Evolutionary conservation across 2,113 vertebrate genomes (phyloP).

Genomic region (Tiliqua scincoides): DNA sequence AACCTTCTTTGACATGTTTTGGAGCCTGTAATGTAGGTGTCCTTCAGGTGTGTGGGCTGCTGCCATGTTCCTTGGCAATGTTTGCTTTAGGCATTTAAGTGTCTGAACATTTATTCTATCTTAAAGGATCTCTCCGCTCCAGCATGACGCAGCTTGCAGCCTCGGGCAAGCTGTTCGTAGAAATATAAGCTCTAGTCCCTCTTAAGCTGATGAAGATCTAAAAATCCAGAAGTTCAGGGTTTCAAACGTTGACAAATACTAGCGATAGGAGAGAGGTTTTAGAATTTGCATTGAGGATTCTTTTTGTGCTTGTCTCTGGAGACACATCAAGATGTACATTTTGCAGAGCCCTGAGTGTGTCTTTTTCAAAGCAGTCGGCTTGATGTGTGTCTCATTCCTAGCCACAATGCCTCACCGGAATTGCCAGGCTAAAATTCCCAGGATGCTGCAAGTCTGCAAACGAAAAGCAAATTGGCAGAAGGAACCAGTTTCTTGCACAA

Average conservation of each 20-base stretch:
- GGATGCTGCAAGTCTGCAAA: background rate
- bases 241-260: conserved; percentile 24
- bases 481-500: no score
- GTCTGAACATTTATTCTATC: conserved; percentile 76
- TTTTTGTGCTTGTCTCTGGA: background rate
- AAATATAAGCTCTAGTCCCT: conserved; percentile 57
- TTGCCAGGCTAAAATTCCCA: background rate
- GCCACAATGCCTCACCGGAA: background rate
- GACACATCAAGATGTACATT: background rate
- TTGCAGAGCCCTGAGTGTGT: background rate
- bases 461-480: no score
- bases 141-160: conserved; percentile 76
- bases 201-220: conserved; percentile 69
- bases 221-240: conserved; percentile 45
- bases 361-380: background rate
- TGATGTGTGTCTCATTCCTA: background rate
- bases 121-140: conserved; percentile 65
- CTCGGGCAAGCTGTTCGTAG: conserved; percentile 55
- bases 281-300: conserved; percentile 18
- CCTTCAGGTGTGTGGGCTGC: conserved; percentile 82
- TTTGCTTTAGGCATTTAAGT: conserved; percentile 78
- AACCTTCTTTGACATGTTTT: conserved; percentile 76
- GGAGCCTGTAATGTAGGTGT: conserved; percentile 75
- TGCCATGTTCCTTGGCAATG: conserved; percentile 63
- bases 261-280: background rate